These are phyloP conservation scores for Prunella strophiata DNA, from an alignment of 2,797 vertebrate genomes.

Conservation along the genomic window DNA sequence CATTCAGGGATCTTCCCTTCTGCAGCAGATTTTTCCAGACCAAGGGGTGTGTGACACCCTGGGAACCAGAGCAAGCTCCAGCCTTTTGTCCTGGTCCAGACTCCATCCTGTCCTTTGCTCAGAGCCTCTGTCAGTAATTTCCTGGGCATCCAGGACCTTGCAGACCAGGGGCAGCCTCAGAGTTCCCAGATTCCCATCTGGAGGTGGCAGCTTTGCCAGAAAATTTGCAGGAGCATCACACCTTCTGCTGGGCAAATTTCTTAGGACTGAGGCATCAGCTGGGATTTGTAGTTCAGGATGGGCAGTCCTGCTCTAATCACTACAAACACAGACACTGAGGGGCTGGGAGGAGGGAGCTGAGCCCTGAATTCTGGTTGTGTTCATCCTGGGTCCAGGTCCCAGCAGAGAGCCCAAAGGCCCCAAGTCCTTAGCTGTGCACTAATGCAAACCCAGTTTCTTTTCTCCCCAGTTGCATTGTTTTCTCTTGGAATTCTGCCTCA, in stretches of 20 bases:
- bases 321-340: neutral
- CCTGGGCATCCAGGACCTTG: neutral
- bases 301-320: neutral
- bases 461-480: neutral
- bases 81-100: neutral
- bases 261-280: neutral
- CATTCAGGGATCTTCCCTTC: neutral
- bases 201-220: neutral
- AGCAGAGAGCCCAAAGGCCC: neutral
- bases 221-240: neutral
- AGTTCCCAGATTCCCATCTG: neutral
- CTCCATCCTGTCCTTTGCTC: neutral
- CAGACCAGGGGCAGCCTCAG: neutral
- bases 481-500: constrained; percentile 4
- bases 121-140: neutral
- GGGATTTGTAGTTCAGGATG: neutral
- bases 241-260: neutral
- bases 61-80: neutral
- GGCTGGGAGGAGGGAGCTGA: neutral
- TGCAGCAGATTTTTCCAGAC: neutral
- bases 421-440: neutral
- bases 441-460: neutral
- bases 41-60: neutral
- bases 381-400: neutral
- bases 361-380: neutral